A percentile compares a stretch with the other conserved stretches of the same genome.
These are phyloP conservation scores for Patella vulgata DNA, from an alignment of 1,140 invertebrate species.

Conservation along the genomic window DNA sequence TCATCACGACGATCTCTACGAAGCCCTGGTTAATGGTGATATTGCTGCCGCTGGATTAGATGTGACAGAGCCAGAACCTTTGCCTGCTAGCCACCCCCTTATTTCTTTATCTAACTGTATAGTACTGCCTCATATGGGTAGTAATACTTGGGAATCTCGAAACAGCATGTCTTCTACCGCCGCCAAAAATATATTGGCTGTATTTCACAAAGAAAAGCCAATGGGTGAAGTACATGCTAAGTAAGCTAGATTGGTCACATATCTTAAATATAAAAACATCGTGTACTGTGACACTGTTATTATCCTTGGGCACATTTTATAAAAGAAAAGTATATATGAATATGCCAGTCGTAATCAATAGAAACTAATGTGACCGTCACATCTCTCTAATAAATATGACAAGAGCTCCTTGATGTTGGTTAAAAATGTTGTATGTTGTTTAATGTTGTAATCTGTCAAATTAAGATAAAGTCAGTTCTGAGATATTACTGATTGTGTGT, in stretches of 20 bases:
- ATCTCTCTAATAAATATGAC: no score
- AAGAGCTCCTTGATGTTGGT: no score
- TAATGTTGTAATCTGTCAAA: no score
- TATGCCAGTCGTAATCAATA: no score
- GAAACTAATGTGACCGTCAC: no score
- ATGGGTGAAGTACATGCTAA: slow-evolving; percentile 32
- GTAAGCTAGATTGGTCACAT: slow-evolving; percentile 13
- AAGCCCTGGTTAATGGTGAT: slow-evolving; percentile 76
- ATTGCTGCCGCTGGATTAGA: slow-evolving; percentile 91
- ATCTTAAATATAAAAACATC: background rate
- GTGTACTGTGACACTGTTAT: background rate
- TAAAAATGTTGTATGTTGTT: no score
- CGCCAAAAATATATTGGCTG: slow-evolving; percentile 87
- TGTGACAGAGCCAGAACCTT: slow-evolving; percentile 91
- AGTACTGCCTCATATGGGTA: slow-evolving; percentile 92
- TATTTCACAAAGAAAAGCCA: slow-evolving; percentile 73
- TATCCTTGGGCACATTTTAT: no score
- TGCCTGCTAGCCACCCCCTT: slow-evolving; percentile 83
- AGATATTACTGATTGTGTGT: no score
- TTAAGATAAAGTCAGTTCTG: no score
- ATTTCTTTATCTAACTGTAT: slow-evolving; percentile 85
- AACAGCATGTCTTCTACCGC: slow-evolving; percentile 85
- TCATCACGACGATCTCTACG: slow-evolving; percentile 54
- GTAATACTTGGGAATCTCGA: slow-evolving; percentile 84
- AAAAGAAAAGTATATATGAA: no score